Conservation (phyloP, 2,888 invertebrate genomes). For the Notodonta ziczac region DNA sequence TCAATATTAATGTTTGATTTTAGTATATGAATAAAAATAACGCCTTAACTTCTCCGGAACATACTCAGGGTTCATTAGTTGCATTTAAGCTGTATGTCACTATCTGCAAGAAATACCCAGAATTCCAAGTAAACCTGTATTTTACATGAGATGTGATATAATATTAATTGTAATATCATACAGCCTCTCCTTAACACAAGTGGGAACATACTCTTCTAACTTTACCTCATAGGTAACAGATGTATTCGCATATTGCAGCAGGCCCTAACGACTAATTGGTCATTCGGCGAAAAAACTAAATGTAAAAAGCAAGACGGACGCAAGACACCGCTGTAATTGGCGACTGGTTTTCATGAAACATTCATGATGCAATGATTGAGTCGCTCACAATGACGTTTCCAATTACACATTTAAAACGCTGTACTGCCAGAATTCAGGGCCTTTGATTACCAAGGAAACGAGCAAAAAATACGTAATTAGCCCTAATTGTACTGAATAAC, state of each 20-base stretch:
- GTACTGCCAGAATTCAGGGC: conserved; percentile 34
- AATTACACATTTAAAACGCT: conserved; percentile 59
- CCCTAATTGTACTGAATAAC: not conserved
- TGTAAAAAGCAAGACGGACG: conserved; percentile 38
- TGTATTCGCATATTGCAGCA: conserved; percentile 36
- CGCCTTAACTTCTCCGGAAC: too few species aligned
- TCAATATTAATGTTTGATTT: too few species aligned
- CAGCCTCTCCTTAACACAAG: too few species aligned
- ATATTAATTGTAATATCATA: too few species aligned
- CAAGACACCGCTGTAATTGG: conserved; percentile 56
- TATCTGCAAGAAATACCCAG: too few species aligned
- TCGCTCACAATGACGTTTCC: conserved; percentile 51
- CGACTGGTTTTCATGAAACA: conserved; percentile 72
- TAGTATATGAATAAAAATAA: too few species aligned
- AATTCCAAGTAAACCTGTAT: too few species aligned
- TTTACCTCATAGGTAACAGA: not conserved
- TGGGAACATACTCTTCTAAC: not conserved
- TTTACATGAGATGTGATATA: too few species aligned
- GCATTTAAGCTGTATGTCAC: too few species aligned
- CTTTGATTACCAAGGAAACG: conserved; percentile 30
- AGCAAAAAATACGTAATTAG: conserved; percentile 2
- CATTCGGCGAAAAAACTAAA: conserved; percentile 56
- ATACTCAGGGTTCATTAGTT: too few species aligned
- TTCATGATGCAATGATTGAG: conserved; percentile 74
- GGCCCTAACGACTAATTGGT: conserved; percentile 63